Percentiles rank a stretch among this genome's conserved stretches.
Evolutionary conservation across 2,797 vertebrate species (phyloP).

Genomic region (Eospalax fontanierii): DNA sequence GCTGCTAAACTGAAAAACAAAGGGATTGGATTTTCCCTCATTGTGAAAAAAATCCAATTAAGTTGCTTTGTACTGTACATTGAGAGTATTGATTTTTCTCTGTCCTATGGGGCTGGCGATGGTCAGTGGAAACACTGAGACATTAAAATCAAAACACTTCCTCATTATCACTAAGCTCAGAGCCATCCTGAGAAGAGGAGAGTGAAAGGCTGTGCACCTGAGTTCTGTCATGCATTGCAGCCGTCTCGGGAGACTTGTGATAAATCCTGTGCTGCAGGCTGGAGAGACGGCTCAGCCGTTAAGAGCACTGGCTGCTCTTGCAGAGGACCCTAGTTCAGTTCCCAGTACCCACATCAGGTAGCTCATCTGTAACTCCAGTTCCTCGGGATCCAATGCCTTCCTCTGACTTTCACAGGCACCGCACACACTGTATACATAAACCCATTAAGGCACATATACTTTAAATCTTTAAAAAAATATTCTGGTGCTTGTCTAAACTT

Average conservation of each 20-base stretch:
- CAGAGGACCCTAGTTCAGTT: neutral
- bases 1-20: constrained; percentile 39
- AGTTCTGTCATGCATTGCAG: neutral
- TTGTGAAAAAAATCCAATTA: constrained; percentile 53
- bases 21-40: constrained; percentile 27
- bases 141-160: constrained; percentile 43
- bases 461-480: too few species aligned
- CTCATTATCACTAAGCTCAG: neutral
- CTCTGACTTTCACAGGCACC: neutral
- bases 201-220: neutral
- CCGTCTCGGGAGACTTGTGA: neutral
- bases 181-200: neutral
- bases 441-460: neutral
- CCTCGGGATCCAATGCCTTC: neutral
- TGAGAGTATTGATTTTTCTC: constrained; percentile 56
- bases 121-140: constrained; percentile 33
- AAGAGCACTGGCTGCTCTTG: neutral
- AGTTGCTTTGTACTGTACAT: constrained; percentile 36
- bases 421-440: neutral
- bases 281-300: neutral
- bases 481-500: neutral
- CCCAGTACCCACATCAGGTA: neutral
- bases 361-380: neutral
- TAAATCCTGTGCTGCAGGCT: neutral
- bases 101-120: neutral